Conservation (phyloP, 2,888 invertebrate species). For the Eumerus sabulonum region DNA sequence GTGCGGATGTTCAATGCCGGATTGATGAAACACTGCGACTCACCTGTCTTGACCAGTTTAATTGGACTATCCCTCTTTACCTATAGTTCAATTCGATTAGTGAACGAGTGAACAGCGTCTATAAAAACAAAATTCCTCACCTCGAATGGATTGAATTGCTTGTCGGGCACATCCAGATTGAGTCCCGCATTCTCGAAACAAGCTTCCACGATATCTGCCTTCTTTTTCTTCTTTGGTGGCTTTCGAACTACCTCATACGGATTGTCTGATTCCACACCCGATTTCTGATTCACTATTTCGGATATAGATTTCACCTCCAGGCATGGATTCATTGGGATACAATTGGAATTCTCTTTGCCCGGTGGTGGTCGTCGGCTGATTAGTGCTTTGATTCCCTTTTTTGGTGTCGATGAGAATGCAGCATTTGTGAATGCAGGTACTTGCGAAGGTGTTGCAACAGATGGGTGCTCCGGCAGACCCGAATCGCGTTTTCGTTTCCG, state of each 20-base stretch:
- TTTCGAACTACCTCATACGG: constrained; percentile 77
- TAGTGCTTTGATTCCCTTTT: constrained; percentile 73
- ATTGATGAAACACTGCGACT: constrained; percentile 75
- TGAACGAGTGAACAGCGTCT: not conserved
- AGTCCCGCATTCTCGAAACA: constrained; percentile 78
- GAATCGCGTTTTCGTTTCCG: constrained; percentile 77
- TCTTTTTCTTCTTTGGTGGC: constrained; percentile 77
- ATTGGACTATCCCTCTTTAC: constrained; percentile 69
- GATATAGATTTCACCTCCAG: constrained; percentile 77
- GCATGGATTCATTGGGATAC: constrained; percentile 70
- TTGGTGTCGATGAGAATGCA: constrained; percentile 77
- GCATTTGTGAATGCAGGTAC: constrained; percentile 73
- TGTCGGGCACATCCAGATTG: constrained; percentile 77
- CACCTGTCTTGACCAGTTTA: constrained; percentile 26
- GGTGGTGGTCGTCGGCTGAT: constrained; percentile 59
- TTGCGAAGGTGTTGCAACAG: constrained; percentile 6
- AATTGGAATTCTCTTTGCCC: constrained; percentile 66
- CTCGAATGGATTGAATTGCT: constrained; percentile 78
- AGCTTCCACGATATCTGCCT: constrained; percentile 70
- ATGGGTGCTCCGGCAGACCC: constrained; percentile 41
- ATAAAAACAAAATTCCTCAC: constrained; percentile 63
- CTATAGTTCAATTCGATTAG: constrained; percentile 40
- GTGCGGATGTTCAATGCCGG: constrained; percentile 76
- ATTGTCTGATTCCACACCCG: constrained; percentile 69
- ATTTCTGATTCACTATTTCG: constrained; percentile 70